A percentile compares a stretch with the other conserved stretches of the same genome.
Conservation (phyloP, 2,797 vertebrate genomes). For the Lerista edwardsae region DNA sequence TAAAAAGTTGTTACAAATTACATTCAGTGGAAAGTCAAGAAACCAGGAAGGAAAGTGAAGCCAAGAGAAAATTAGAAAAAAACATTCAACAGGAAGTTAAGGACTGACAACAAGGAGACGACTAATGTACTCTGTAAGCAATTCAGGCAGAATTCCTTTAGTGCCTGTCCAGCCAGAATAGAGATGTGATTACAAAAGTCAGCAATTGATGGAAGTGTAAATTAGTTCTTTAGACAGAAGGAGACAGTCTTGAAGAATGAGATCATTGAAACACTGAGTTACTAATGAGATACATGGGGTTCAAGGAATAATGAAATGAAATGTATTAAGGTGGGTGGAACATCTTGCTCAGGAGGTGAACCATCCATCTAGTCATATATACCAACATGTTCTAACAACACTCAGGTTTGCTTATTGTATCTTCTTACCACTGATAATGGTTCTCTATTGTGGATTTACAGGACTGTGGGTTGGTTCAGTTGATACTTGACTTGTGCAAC, state of each 20-base stretch:
- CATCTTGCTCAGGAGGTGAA: constrained; percentile 51
- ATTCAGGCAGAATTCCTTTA: constrained; percentile 27
- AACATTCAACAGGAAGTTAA: constrained; percentile 17
- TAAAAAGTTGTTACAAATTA: not conserved
- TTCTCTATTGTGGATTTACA: constrained; percentile 47
- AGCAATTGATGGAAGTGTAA: constrained; percentile 22
- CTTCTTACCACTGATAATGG: constrained; percentile 57
- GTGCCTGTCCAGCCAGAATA: constrained; percentile 27
- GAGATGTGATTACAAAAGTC: constrained; percentile 48
- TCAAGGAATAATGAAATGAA: constrained; percentile 36
- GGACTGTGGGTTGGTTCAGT: not conserved
- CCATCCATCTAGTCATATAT: constrained; percentile 30
- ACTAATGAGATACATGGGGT: constrained; percentile 26
- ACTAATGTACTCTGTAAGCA: constrained; percentile 32
- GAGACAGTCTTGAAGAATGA: constrained; percentile 28
- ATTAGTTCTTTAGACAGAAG: constrained; percentile 35
- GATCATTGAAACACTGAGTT: constrained; percentile 39
- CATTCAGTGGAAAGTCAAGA: constrained; percentile 16
- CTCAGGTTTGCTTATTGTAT: constrained; percentile 56
- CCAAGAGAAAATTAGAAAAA: constrained; percentile 8
- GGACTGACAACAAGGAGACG: rapidly evolving
- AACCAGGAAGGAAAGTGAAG: constrained; percentile 1
- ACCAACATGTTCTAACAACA: constrained; percentile 15
- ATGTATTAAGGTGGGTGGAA: not conserved
- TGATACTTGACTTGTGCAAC: no score